Evolutionary conservation across 1,140 invertebrate genomes (phyloP).

Genomic region (Drosophila truncata): DNA sequence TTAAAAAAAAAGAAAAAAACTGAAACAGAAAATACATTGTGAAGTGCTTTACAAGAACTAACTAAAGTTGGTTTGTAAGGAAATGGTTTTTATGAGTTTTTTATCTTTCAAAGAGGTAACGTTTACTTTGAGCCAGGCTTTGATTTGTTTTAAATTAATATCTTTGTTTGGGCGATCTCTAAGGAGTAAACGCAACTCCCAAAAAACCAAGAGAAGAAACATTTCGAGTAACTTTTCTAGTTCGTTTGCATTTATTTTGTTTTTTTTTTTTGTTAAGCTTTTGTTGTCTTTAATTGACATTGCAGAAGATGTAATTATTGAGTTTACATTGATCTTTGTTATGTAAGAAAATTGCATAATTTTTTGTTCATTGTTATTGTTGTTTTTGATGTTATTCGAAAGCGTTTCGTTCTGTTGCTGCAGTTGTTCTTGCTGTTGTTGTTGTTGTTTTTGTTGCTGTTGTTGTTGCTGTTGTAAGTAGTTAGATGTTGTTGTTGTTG

Average conservation of each 20-base stretch:
- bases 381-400: slow-evolving; percentile 77
- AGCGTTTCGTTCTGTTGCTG: slow-evolving; percentile 84
- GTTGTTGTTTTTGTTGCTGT: slow-evolving; percentile 69
- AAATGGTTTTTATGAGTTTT: not conserved
- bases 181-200: not conserved
- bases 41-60: slow-evolving; percentile 40
- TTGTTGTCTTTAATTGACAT: slow-evolving; percentile 82
- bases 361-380: slow-evolving; percentile 43
- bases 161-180: not conserved
- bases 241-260: slow-evolving; percentile 78
- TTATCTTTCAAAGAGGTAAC: not conserved
- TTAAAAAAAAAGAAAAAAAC: slow-evolving; percentile 58
- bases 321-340: slow-evolving; percentile 69
- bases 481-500: slow-evolving; percentile 55
- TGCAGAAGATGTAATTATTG: slow-evolving; percentile 71
- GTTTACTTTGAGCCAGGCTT: not conserved
- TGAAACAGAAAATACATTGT: slow-evolving; percentile 55
- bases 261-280: slow-evolving; percentile 69
- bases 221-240: slow-evolving; percentile 74
- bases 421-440: slow-evolving; percentile 79
- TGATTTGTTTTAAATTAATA: too few species aligned
- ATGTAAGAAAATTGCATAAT: slow-evolving; percentile 71
- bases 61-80: not conserved
- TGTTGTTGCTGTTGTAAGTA: slow-evolving; percentile 71
- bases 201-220: not conserved